Evolutionary conservation across 1,140 invertebrate genomes (phyloP).

Genomic region (Parapsyche elsis): DNA sequence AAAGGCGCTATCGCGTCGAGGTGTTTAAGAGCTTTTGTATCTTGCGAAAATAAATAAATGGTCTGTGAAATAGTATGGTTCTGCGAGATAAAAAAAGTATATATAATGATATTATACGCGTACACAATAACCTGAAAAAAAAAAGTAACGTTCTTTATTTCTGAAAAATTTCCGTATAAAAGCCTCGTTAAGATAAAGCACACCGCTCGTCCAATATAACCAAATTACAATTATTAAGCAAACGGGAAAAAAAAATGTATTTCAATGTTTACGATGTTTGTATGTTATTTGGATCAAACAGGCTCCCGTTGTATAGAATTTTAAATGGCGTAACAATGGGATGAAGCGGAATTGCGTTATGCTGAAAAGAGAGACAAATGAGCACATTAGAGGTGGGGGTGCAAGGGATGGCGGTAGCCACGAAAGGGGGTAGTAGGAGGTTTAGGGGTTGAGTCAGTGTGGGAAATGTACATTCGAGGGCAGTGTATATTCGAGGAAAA

Average conservation of each 20-base stretch:
- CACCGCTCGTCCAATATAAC: conserved; percentile 12
- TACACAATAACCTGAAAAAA: not conserved
- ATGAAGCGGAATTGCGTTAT: conserved; percentile 7
- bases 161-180: conserved; percentile 10
- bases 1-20: conserved; percentile 28
- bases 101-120: not conserved
- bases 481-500: no score
- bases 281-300: conserved; percentile 1
- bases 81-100: not conserved
- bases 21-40: conserved; percentile 30
- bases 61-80: conserved; percentile 30
- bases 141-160: conserved; percentile 10
- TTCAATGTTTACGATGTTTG: not conserved
- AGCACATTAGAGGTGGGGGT: not conserved
- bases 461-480: no score
- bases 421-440: not conserved
- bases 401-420: not conserved
- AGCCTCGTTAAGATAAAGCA: conserved; percentile 31
- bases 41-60: conserved; percentile 29
- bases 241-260: not conserved
- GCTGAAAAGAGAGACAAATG: conserved; percentile 7
- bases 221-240: conserved; percentile 13
- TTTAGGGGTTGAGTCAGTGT: no score
- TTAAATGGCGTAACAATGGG: conserved; percentile 4
- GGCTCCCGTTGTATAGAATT: not conserved